Conservation (phyloP, 2,888 invertebrate species). For the Tromatobia lineatoria region DNA sequence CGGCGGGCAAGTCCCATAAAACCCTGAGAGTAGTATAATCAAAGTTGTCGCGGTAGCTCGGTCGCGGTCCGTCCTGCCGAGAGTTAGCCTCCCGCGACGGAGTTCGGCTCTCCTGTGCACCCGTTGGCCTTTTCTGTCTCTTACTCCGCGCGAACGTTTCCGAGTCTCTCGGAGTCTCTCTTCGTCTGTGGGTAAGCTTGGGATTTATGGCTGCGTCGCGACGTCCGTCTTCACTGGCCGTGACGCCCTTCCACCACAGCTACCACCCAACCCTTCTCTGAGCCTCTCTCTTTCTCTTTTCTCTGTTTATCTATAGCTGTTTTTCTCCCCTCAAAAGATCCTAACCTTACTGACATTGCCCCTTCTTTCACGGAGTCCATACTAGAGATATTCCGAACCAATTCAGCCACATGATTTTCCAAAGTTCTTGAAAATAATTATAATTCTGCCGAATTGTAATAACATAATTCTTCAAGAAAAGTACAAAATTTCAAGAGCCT, state of each 20-base stretch:
- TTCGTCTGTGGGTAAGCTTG: conserved; percentile 83
- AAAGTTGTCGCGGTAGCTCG: conserved; percentile 80
- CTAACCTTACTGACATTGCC: conserved; percentile 66
- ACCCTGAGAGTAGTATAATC: conserved; percentile 77
- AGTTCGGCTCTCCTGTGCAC: conserved; percentile 48
- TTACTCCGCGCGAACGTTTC: conserved; percentile 9
- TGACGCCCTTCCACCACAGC: conserved; percentile 83
- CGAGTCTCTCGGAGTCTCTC: conserved; percentile 70
- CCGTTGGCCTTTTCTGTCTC: conserved; percentile 39
- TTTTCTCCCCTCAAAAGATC: conserved; percentile 75
- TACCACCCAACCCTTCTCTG: conserved; percentile 45
- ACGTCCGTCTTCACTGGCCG: conserved; percentile 86
- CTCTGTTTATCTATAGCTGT: conserved; percentile 61
- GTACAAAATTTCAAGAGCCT: too few species aligned
- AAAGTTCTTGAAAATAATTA: too few species aligned
- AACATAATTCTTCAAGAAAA: too few species aligned
- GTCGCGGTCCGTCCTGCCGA: conserved; percentile 71
- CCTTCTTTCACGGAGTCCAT: conserved; percentile 34
- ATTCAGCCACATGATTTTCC: too few species aligned
- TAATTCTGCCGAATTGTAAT: too few species aligned
- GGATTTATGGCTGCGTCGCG: conserved; percentile 85
- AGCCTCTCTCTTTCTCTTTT: conserved; percentile 59
- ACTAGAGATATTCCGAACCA: neutral
- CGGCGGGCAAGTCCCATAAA: conserved; percentile 73
- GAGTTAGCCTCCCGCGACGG: conserved; percentile 82